Evolutionary conservation across 1,140 invertebrate genomes (phyloP).

Genomic region (Scaptomyza graminum): DNA sequence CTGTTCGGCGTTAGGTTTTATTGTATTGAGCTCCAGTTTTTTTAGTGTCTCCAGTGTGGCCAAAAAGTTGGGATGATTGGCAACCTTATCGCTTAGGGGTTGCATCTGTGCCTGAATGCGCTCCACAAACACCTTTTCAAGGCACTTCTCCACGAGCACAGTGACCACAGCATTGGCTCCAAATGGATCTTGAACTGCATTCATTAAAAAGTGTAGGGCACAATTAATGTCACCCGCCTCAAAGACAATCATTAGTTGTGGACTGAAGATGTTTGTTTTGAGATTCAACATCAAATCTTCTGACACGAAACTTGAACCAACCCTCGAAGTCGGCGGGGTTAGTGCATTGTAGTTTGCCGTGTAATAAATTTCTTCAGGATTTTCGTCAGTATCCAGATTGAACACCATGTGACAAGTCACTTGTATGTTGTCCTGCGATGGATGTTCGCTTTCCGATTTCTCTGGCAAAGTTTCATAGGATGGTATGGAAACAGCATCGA

Average conservation of each 20-base stretch:
- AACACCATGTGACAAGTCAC: slow-evolving; percentile 29
- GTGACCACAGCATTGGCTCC: slow-evolving; percentile 27
- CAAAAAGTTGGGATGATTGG: slow-evolving; percentile 17
- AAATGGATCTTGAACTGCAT: slow-evolving; percentile 58
- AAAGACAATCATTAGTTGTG: slow-evolving; percentile 65
- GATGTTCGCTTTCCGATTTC: neutral
- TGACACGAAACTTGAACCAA: neutral
- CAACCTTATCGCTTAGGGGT: slow-evolving; percentile 3
- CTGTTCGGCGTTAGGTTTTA: slow-evolving; percentile 15
- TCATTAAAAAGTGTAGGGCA: slow-evolving; percentile 51
- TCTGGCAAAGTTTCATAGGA: slow-evolving; percentile 15
- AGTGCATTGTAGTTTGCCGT: neutral
- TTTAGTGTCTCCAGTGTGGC: neutral
- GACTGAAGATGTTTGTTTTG: neutral
- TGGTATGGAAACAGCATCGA: slow-evolving; percentile 19
- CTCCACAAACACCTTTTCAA: slow-evolving; percentile 38
- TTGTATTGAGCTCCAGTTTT: slow-evolving; percentile 32
- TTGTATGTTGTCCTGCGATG: neutral
- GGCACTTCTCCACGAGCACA: slow-evolving; percentile 57
- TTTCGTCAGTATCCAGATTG: neutral
- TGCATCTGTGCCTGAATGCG: slow-evolving; percentile 34
- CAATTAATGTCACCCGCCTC: slow-evolving; percentile 59
- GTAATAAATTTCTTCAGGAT: no score
- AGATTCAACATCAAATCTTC: neutral
- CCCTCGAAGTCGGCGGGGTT: slow-evolving; percentile 13